Base-by-base conservation (phyloP, 2,113 vertebrate species). In the Corapipo altera region DNA sequence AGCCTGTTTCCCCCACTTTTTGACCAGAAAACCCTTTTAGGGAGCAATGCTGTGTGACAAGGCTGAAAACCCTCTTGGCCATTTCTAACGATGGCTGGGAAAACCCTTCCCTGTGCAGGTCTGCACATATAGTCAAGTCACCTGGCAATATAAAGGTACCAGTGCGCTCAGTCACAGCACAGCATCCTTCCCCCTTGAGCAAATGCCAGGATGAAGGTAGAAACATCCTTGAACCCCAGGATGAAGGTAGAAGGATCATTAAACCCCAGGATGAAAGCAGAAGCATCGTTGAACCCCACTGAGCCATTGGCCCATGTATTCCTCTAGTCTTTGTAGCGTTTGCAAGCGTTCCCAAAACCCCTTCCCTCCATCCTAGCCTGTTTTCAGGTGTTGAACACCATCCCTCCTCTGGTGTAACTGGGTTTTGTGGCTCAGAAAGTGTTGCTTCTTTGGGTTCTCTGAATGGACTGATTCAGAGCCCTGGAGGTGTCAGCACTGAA, bases 391-490 rank as follows among this genome's bases (percentile, higher is more conserved):
- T 41, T 2, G 32, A 54, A 13, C 24, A 54, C 37, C 30, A 48
- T 10, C 8, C 30, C 30, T 55, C 9, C 39, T n/a, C 1, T 1
- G 35, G 43, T 2, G 2, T 15, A 21, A 30, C 17, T 26, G 8
- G 8, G 3, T 22, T 75, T 49, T 3, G 5, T 8, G 64, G 6
- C 48, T 49, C 39, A 41, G 58, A 9, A 17, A 7, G 22, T 5
- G 7, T 3, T 59, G 30, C 27, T 13, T 4, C 15, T 8, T 85
- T 54, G 9, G 23, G 14, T 57, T 52, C 30, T 52, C 8, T 26
- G 39, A 32, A n/a, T 7, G 10, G 15, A 4, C 2, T 0, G 0
- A 26, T 4, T 12, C 7, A 46, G 55, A 93, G n/a, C 26, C 4
- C 0, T 2, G 19, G 49, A 69, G 5, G 4, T 19, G n/a, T 35